Evolutionary conservation across 1,140 invertebrate species (phyloP), one percentile per base, ranked within the genome.

Genomic region (Platorchestia sp.): DNA sequence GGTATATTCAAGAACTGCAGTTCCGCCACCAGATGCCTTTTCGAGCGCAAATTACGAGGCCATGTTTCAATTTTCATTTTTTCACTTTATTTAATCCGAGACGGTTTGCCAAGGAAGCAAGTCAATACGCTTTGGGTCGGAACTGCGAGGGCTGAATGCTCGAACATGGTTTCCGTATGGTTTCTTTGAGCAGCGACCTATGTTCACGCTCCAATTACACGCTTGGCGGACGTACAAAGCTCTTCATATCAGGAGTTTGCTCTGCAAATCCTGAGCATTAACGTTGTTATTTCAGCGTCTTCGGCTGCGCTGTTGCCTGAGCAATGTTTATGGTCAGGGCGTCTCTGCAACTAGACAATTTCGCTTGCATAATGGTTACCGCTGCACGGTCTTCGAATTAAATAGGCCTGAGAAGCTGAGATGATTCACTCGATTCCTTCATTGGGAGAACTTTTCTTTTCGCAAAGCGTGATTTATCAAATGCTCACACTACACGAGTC

Each of bases 151-250:
- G 59, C 59, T 75, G 59, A 75, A 75, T 19, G 59, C 59, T 22
- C 27, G 59, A 75, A 75, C 59, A 75, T 36, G 10, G 59, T 75
- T 75, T 75, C 59, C 59, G 59, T 75, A 75, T 36, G 59, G 59
- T 75, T 75, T 90, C 41, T 90, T 90, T 90, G 87, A 90, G 10
- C 87, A 90, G 41, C 87, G 59, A 75, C 41, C 87, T 90, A 90
- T 90, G 87, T 43, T 43, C 87, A 43, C 42, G 41, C 41, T 43
- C 41, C 41, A 90, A 90, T 90, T 90, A 90, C 87, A 90, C 87
- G 41, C 41, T 42, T 45, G 27, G 87, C 41, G 41, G 87, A 36
- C 59, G 1, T 90, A 43, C 87, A 90, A 90, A 90, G 87, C 87
- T 90, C 41, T 43, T 45, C 44, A 90, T 45, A 42, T 90, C 87